Evolutionary conservation across 92 coral and sea anemone species (phyloP), one percentile per base, ranked within the genome.

Genomic region (Pocillopora grandis): DNA sequence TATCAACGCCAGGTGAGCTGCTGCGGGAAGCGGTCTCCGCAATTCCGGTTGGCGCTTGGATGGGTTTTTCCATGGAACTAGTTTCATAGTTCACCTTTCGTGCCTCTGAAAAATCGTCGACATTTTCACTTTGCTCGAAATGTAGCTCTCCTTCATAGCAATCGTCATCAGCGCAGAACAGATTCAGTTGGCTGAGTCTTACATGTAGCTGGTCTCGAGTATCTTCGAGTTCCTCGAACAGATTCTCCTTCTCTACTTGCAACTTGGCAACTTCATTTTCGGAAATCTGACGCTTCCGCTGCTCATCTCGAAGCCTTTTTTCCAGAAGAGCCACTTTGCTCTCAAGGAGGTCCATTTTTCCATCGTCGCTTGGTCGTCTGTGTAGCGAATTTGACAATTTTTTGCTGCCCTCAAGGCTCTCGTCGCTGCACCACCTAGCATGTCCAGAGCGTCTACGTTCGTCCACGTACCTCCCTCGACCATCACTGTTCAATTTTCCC

Each of bases 201-300:
- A 42, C 8, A 42, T 42, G 52, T 42, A 91, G 65, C 21, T 88
- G 87, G 13, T 84, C 87, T 14, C 88, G 80, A 12, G 92, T 81
- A 35, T 84, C 91, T n/a, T 88, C 91, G 8, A 91, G 90, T 58
- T 88, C 92, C 56, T 57, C 69, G 58, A 65, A 74, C 73, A 91
- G 76, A 9, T 72, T 82, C 56, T 86, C 86, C 31, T 88, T 91
- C 80, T 91, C 91, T 27, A 74, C 10, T 14, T 79, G 89, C n/a
- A 91, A 77, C 75, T 84, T 85, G 12, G 77, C 84, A 78, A 91
- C 85, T 79, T 88, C 94, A 67, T 72, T 49, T 69, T 91, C 94
- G 65, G 92, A 86, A 27, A 55, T 61, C 18, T 80, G 76, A 11
- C 94, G 92, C 72, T 80, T 88, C 48, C 78, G 84, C 60, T 79